Evolutionary conservation across 37 sponge, comb jelly and placozoan species (phyloP), one percentile per base, ranked within the genome.

Genomic region (Corticium candelabrum): DNA sequence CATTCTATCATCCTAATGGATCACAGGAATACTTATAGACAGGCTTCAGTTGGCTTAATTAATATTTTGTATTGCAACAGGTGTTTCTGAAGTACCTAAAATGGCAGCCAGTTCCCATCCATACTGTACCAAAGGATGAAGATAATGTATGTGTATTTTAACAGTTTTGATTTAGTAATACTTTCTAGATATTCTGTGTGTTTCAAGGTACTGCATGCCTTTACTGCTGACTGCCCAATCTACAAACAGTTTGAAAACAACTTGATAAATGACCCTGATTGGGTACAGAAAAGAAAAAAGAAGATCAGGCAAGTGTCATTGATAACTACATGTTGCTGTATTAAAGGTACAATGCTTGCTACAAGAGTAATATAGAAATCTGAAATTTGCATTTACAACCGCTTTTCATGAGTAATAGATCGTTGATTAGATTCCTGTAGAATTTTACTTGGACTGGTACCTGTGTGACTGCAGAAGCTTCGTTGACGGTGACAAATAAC

Each of bases 61-160:
- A 50, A 50, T 50, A 21, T 50, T 27, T 27, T 50, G 21, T 50
- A 27, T 50, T 74, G 38, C 35, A 39, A 21, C 40, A 87, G 85
- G 57, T n/a, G 33, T 81, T 82, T 38, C 37, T 82, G 57, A 37
- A 34, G 0, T 29, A 7, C 41, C 37, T 94, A 35, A 32, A 68
- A 3, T 96, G 97, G 97, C 94, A 93, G 73, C 97, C 97, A 21
- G 88, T 96, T 29, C 97, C 97, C 50, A 85, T 96, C 7, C 91
- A 93, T 72, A 93, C 91, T 57, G 82, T 88, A 2, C 85, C 94
- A 31, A 71, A 5, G 36, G 75, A 41, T 1, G 36, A 78, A 3
- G 97, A 96, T 34, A 68, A 37, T 30, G 91, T 92, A 40, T 79
- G 78, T 11, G 21, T 50, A 11, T 27, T 27, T 50, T 50, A 50